These are phyloP conservation scores for Eulacestoma nigropectus DNA, from an alignment of 2,113 vertebrate species.

Conservation along the genomic window DNA sequence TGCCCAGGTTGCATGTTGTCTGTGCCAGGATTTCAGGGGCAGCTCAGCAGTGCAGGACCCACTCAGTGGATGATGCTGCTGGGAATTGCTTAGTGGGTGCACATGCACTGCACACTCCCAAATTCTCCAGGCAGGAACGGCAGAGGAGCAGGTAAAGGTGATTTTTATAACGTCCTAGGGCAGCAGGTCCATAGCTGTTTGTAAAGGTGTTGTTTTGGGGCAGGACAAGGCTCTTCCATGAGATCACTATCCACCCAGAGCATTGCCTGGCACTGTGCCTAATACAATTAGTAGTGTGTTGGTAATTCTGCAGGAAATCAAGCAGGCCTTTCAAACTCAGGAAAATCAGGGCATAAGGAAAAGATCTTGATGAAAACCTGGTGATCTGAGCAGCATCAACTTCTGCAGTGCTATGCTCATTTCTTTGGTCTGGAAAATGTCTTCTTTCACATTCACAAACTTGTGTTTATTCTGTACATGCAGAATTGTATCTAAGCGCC, in stretches of 20 bases:
- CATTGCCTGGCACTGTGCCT: not conserved
- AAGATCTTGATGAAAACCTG: not conserved
- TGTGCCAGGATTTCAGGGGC: not conserved
- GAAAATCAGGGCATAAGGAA: not conserved
- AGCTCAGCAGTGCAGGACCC: not conserved
- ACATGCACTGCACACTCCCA: not conserved
- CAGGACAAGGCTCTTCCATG: not conserved
- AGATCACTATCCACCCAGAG: not conserved
- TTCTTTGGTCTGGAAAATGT: not conserved
- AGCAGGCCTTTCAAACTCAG: not conserved
- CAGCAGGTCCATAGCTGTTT: not conserved
- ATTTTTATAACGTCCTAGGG: not conserved
- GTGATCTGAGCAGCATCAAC: not conserved
- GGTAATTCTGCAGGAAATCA: not conserved
- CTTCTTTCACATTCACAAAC: not conserved
- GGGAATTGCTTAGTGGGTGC: not conserved
- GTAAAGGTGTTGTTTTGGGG: not conserved
- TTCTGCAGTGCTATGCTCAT: not conserved
- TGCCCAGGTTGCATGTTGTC: conserved; percentile 11
- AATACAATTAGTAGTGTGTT: not conserved
- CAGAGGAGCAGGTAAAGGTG: not conserved
- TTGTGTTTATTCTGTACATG: not conserved
- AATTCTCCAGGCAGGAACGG: not conserved
- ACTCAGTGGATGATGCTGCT: not conserved
- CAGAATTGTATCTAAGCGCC: not conserved